A percentile compares a stretch with the other conserved stretches of the same genome.
These are phyloP conservation scores for Naja naja DNA, from an alignment of 2,113 vertebrate genomes.

Conservation along the genomic window DNA sequence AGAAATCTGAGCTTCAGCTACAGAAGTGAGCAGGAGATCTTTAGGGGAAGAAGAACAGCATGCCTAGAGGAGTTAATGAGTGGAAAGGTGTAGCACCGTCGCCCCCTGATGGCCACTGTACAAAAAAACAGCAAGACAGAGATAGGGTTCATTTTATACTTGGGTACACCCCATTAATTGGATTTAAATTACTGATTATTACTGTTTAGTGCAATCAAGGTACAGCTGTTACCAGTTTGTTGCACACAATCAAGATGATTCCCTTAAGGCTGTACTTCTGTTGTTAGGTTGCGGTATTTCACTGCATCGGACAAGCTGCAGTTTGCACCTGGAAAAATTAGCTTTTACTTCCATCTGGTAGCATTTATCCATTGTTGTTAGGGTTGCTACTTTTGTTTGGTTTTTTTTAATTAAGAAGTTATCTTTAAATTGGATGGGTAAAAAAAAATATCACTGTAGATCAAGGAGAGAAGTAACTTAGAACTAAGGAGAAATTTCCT, in stretches of 20 bases:
- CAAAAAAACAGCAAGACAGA: neutral
- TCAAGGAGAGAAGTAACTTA: neutral
- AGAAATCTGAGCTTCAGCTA: neutral
- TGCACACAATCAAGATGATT: neutral
- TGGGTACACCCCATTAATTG: constrained; percentile 6
- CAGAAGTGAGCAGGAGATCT: neutral
- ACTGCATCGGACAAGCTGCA: neutral
- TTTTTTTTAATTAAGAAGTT: neutral
- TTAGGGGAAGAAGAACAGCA: neutral
- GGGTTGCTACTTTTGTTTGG: neutral
- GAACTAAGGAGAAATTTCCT: too few relatives aligned
- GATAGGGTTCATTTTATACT: neutral
- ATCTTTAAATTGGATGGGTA: neutral
- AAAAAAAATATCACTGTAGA: neutral
- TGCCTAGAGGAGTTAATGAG: neutral
- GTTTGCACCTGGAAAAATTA: neutral
- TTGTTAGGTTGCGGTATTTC: neutral
- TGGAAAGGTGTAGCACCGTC: neutral
- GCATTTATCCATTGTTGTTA: neutral
- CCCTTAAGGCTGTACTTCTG: neutral
- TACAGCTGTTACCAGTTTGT: neutral
- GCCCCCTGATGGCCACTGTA: constrained; percentile 1
- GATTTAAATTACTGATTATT: neutral
- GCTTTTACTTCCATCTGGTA: neutral
- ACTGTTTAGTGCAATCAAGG: neutral